A percentile compares a stretch with the other conserved stretches of the same genome.
Conservation (phyloP, 35 echinoderm and acorn worm genomes). For the Antedon bifida region DNA sequence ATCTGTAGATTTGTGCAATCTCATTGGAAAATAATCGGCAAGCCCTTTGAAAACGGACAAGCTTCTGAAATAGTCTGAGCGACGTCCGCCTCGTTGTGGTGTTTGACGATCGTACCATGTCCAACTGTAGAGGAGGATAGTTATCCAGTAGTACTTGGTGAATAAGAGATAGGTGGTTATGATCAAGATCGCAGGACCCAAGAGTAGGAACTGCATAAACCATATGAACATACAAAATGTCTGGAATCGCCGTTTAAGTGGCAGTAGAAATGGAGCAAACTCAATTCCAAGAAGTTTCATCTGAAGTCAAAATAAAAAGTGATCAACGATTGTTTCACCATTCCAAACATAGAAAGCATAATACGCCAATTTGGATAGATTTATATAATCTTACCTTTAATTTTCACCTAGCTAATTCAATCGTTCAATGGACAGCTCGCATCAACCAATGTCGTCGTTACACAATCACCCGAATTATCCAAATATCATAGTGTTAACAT, state of each 20-base stretch:
- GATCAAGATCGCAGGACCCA: not conserved
- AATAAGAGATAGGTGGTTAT: not conserved
- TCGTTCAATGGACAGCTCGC: too few species aligned
- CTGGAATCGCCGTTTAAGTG: not conserved
- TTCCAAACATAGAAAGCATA: too few species aligned
- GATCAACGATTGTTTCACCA: not conserved
- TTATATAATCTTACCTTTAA: too few species aligned
- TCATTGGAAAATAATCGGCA: constrained; percentile 26
- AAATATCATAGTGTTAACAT: too few species aligned
- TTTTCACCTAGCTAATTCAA: too few species aligned
- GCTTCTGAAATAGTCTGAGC: constrained; percentile 21
- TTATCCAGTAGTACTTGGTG: constrained; percentile 39
- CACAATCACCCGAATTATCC: too few species aligned
- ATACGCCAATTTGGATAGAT: too few species aligned
- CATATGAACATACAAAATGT: not conserved
- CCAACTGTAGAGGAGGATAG: constrained; percentile 27
- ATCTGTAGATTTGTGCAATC: constrained; percentile 22
- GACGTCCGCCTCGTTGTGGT: constrained; percentile 38
- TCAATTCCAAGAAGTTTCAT: not conserved
- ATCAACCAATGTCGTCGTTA: too few species aligned
- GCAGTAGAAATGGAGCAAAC: not conserved
- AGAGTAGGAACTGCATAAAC: not conserved
- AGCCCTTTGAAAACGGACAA: not conserved
- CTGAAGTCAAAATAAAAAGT: not conserved
- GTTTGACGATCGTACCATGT: constrained; percentile 45